These are phyloP conservation scores for Albula glossodonta DNA, from an alignment of 2,113 vertebrate species.

Conservation along the genomic window DNA sequence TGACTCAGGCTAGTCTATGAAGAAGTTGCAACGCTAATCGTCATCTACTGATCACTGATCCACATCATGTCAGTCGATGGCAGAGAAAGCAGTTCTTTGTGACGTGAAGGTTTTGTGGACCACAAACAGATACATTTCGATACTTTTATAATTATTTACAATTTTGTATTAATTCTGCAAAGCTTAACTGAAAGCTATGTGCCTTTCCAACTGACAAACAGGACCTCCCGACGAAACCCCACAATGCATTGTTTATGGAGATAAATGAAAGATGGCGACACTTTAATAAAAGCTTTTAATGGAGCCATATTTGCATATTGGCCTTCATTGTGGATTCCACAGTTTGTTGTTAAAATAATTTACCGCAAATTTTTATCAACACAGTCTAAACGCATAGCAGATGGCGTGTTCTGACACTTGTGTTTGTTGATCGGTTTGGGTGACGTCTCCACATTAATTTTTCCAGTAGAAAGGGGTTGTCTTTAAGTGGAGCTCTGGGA, in stretches of 20 bases:
- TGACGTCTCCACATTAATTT: constrained; percentile 4
- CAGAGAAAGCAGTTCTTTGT: too few relatives aligned
- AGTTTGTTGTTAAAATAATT: constrained; percentile 25
- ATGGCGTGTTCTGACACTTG: constrained; percentile 19
- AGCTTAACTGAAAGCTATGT: background rate
- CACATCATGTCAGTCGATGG: background rate
- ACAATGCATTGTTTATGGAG: background rate
- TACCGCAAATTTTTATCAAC: constrained; percentile 16
- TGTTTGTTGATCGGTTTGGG: background rate
- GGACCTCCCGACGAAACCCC: background rate
- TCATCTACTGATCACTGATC: background rate
- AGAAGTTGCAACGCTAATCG: too few relatives aligned
- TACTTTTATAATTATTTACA: background rate
- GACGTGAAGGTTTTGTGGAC: background rate
- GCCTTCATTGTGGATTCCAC: background rate
- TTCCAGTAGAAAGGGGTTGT: background rate
- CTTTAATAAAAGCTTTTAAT: background rate
- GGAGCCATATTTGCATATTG: background rate
- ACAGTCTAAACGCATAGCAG: constrained; percentile 18
- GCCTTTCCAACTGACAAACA: background rate
- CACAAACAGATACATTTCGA: background rate
- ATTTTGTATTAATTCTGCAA: background rate
- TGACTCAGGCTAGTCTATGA: too few relatives aligned
- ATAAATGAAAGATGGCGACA: background rate
- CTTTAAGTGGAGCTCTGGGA: constrained; percentile 7